Evolutionary conservation across 2,113 vertebrate species (phyloP).

Genomic region (Varanus komodoensis): DNA sequence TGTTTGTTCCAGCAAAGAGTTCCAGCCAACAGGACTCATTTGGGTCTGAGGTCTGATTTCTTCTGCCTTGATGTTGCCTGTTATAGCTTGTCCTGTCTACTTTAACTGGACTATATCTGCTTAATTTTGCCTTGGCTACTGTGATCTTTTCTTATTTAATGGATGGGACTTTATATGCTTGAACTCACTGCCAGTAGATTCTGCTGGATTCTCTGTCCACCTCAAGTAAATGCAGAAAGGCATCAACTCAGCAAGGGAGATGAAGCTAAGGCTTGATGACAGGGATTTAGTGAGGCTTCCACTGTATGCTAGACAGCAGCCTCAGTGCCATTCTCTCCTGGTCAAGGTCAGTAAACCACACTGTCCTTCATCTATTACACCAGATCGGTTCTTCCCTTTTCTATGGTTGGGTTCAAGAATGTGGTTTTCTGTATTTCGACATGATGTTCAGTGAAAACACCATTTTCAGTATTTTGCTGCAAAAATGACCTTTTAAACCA

Average conservation of each 20-base stretch:
- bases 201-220: no score
- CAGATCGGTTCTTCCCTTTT: neutral
- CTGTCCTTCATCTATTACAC: neutral
- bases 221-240: no score
- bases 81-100: no score
- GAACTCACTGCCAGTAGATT: no score
- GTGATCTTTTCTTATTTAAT: no score
- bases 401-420: conserved; percentile 1
- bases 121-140: no score
- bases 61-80: no score
- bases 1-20: neutral
- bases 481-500: conserved; percentile 39
- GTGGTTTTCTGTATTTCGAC: conserved; percentile 20
- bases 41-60: no score
- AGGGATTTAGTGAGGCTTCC: neutral
- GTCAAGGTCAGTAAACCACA: neutral
- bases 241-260: neutral
- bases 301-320: neutral
- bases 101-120: no score
- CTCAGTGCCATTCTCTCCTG: neutral
- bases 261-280: neutral
- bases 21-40: no score
- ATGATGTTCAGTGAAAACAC: neutral
- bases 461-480: conserved; percentile 26
- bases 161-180: no score